Evolutionary conservation across 2,888 invertebrate species (phyloP).

Genomic region (Encarsia formosa): DNA sequence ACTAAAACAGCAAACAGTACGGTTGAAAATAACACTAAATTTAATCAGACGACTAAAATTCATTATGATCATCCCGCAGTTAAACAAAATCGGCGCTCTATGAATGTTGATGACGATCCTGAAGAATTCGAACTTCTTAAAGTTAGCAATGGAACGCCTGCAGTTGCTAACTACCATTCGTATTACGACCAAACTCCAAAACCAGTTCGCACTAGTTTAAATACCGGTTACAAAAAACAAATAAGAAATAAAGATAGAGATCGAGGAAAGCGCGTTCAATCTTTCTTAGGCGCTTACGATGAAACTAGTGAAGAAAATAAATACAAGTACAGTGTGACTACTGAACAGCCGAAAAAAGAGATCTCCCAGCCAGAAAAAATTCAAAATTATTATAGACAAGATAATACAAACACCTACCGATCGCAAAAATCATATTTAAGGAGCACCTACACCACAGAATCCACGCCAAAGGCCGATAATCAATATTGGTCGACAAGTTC

Average conservation of each 20-base stretch:
- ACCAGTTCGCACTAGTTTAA: not conserved
- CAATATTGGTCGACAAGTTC: not conserved
- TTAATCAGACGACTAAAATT: not conserved
- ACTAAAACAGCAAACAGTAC: too few relatives aligned
- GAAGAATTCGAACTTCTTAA: slow-evolving; percentile 46
- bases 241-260: slow-evolving; percentile 24
- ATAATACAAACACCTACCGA: not conserved
- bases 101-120: slow-evolving; percentile 34
- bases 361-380: slow-evolving; percentile 4
- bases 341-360: not conserved
- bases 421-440: too few relatives aligned
- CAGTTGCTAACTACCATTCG: slow-evolving; percentile 44
- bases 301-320: not conserved
- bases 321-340: not conserved
- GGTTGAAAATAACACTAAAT: not conserved
- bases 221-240: slow-evolving; percentile 8
- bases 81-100: slow-evolving; percentile 39
- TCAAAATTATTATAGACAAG: slow-evolving; percentile 3
- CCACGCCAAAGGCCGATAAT: not conserved
- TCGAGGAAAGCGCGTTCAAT: slow-evolving; percentile 32
- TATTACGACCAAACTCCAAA: slow-evolving; percentile 31
- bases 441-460: too few relatives aligned
- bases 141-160: slow-evolving; percentile 44
- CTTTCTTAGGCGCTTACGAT: slow-evolving; percentile 32
- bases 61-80: slow-evolving; percentile 33